Percentiles rank a stretch among this genome's conserved stretches.
phyloP scores from a whole-genome alignment of 2,113 vertebrate species.

The Burhinus oedicnemus region DNA sequence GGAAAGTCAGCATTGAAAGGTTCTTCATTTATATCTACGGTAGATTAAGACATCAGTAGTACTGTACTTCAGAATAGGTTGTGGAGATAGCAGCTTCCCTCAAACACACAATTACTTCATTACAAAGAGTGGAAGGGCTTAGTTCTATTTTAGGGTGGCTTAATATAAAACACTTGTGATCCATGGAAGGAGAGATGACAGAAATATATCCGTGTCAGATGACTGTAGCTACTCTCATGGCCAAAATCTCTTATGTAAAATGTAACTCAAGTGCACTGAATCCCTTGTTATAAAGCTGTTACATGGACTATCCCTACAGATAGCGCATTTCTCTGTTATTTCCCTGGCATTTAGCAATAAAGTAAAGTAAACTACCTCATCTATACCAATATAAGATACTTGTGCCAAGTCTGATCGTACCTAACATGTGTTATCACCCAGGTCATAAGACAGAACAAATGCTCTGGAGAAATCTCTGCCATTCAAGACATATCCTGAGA shows the following conservation, averaged over 20 bases:
- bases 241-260: constrained; percentile 72
- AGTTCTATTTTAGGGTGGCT: constrained; percentile 71
- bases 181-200: constrained; percentile 69
- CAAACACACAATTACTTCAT: constrained; percentile 69
- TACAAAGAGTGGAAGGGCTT: constrained; percentile 68
- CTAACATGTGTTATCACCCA: rapidly evolving
- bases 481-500: background rate
- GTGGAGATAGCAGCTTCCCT: constrained; percentile 36
- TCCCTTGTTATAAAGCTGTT: background rate
- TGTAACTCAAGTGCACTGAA: constrained; percentile 33
- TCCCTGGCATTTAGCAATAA: background rate
- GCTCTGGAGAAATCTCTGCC: background rate
- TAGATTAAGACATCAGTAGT: constrained; percentile 20
- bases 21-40: background rate
- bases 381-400: background rate
- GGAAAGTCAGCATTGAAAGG: background rate
- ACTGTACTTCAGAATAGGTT: constrained; percentile 10
- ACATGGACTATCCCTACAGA: background rate
- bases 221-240: constrained; percentile 52
- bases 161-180: constrained; percentile 77
- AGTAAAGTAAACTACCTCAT: background rate
- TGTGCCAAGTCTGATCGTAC: background rate
- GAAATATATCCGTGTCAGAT: constrained; percentile 71
- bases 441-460: background rate
- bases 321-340: background rate